Conservation (phyloP, 2,797 vertebrate species). For the Leptatherina wallacei region DNA sequence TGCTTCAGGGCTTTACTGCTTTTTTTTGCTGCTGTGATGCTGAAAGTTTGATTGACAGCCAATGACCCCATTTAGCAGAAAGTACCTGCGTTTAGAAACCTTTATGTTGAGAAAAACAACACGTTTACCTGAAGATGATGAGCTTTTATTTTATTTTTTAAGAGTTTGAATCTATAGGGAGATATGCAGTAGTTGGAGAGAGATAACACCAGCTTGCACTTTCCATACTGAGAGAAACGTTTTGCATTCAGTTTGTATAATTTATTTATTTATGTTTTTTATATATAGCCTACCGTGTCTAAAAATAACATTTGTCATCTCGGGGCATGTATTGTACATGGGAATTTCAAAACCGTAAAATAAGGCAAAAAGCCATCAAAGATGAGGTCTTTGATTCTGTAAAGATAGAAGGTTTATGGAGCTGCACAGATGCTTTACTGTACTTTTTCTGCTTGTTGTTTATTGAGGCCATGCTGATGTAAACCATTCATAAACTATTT, state of each 20-base stretch:
- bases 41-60: conserved; percentile 49
- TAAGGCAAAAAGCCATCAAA: not conserved
- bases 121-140: conserved; percentile 29
- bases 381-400: not conserved
- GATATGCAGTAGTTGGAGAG: not conserved
- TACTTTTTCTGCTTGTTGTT: not conserved
- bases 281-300: not conserved
- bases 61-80: conserved; percentile 50
- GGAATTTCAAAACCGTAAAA: not conserved
- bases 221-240: not conserved
- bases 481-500: not conserved
- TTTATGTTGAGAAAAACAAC: conserved; percentile 22
- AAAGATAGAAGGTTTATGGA: not conserved
- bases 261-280: conserved; percentile 1
- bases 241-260: not conserved
- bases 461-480: conserved; percentile 1
- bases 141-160: not conserved
- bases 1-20: not conserved
- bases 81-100: conserved; percentile 28
- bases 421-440: not conserved
- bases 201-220: not conserved
- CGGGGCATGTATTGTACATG: not conserved
- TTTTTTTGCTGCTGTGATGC: not conserved
- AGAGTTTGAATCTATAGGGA: conserved; percentile 9
- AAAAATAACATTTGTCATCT: not conserved